Evolutionary conservation across 37 sponge, comb jelly and placozoan species (phyloP), one percentile per base, ranked within the genome.

Genomic region (Theonella swinhoei): DNA sequence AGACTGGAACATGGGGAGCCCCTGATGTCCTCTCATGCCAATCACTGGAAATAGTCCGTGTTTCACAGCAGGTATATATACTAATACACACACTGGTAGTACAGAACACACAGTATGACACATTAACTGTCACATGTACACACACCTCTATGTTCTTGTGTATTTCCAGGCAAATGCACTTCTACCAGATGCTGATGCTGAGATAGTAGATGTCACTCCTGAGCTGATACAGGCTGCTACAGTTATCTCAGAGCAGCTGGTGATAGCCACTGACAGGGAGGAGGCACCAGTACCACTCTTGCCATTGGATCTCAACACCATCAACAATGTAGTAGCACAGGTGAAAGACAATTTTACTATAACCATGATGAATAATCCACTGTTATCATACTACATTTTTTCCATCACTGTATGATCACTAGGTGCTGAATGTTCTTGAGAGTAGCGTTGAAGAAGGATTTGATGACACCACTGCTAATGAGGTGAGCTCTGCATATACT

Each of bases 301-400:
- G 22, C 88, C 88, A 14, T 4, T 64, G 24, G 82, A 74, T 33
- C 68, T 87, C 25, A 75, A 81, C n/a, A 43, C 76, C 14, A 81
- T 82, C 36, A 87, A 81, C 67, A 34, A 41, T 3, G 33, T 87
- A 19, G 34, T 87, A 3, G 59, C 38, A 11, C 60, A 47, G 14
- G 54, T 47, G 54, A 47, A 14, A n/a, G n/a, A n/a, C n/a, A n/a
- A n/a, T n/a, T n/a, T n/a, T n/a, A n/a, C n/a, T n/a, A n/a, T n/a
- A n/a, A n/a, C n/a, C n/a, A n/a, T n/a, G n/a, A n/a, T n/a, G n/a
- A n/a, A n/a, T n/a, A n/a, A n/a, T n/a, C 11, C 54, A 7, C 14
- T n/a, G n/a, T 7, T 14, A 47, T 47, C 54, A n/a, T n/a, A n/a
- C n/a, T n/a, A n/a, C n/a, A n/a, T n/a, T n/a, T n/a, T n/a, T n/a